These are phyloP conservation scores for Lepisosteus osseus DNA, from an alignment of 2,113 vertebrate species.

Conservation along the genomic window DNA sequence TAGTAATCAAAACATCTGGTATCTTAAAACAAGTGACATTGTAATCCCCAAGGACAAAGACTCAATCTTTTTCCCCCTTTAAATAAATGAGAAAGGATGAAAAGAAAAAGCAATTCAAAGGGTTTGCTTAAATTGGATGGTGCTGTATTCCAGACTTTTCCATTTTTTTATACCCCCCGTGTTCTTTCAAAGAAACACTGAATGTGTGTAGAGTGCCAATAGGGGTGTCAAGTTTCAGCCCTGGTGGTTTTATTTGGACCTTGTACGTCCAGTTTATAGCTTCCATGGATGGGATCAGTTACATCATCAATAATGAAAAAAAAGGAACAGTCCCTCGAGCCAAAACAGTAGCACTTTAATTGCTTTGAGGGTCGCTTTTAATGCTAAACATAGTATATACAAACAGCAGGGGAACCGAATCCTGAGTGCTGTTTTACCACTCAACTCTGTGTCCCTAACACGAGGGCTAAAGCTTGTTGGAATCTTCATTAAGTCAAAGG, in stretches of 20 bases:
- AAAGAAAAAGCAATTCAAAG: constrained; percentile 61
- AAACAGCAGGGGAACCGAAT: constrained; percentile 59
- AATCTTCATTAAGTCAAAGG: constrained; percentile 62
- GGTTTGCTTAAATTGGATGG: constrained; percentile 70
- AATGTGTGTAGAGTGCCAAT: constrained; percentile 56
- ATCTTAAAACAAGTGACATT: constrained; percentile 77
- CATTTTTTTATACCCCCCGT: constrained; percentile 64
- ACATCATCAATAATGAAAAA: constrained; percentile 70
- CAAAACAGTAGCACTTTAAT: constrained; percentile 64
- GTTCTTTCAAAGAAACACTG: constrained; percentile 59
- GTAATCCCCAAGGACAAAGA: constrained; percentile 72
- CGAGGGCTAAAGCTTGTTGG: constrained; percentile 52
- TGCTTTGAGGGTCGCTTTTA: constrained; percentile 64
- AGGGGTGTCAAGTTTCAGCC: constrained; percentile 68
- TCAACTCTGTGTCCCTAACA: constrained; percentile 48
- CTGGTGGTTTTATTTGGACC: constrained; percentile 68
- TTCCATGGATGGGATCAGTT: constrained; percentile 70
- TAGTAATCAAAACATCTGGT: constrained; percentile 71
- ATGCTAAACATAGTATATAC: constrained; percentile 61
- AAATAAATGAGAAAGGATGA: constrained; percentile 55
- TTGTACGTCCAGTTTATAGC: constrained; percentile 50
- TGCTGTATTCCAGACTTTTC: constrained; percentile 67
- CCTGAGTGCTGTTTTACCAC: constrained; percentile 47
- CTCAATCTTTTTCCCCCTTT: constrained; percentile 55
- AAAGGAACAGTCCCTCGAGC: constrained; percentile 49